A percentile compares a stretch with the other conserved stretches of the same genome.
Evolutionary conservation across 2,797 vertebrate species (phyloP).

Genomic region (Arremon aurantiirostris): DNA sequence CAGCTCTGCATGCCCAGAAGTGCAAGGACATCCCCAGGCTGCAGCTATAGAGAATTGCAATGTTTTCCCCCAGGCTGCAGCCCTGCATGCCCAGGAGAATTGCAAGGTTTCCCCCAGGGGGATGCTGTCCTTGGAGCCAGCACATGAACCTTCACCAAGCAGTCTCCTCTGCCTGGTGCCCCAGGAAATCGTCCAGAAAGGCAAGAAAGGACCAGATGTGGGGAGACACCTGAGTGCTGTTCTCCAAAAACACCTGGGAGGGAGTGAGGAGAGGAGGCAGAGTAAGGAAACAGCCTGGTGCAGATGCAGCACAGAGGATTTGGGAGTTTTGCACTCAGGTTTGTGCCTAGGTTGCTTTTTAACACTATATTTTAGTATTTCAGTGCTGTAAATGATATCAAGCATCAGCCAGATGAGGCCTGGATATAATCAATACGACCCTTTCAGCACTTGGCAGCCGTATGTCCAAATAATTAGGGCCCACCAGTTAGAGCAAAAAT

Average conservation of each 20-base stretch:
- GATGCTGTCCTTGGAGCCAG: not conserved
- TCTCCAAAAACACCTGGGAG: not conserved
- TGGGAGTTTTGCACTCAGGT: not conserved
- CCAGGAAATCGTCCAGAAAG: not conserved
- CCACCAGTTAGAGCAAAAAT: not conserved
- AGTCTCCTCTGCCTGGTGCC: not conserved
- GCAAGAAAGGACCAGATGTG: not conserved
- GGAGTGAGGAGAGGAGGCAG: not conserved
- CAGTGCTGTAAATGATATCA: not conserved
- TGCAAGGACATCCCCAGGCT: no score
- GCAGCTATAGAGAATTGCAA: not conserved
- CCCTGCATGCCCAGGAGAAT: not conserved
- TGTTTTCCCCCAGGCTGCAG: not conserved
- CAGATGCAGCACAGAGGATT: not conserved
- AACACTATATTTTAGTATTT: not conserved
- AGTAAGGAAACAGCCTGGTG: not conserved
- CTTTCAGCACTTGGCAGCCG: not conserved
- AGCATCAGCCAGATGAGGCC: not conserved
- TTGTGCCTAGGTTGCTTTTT: not conserved
- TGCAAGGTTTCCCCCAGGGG: fast-evolving
- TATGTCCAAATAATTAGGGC: not conserved
- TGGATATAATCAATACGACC: not conserved
- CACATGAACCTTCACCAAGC: not conserved
- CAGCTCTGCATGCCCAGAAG: not conserved
- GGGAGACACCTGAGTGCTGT: not conserved